A percentile compares a stretch with the other conserved stretches of the same genome.
These are phyloP conservation scores for Dorcus parallelipipedus DNA, from an alignment of 2,888 invertebrate species.

Conservation along the genomic window DNA sequence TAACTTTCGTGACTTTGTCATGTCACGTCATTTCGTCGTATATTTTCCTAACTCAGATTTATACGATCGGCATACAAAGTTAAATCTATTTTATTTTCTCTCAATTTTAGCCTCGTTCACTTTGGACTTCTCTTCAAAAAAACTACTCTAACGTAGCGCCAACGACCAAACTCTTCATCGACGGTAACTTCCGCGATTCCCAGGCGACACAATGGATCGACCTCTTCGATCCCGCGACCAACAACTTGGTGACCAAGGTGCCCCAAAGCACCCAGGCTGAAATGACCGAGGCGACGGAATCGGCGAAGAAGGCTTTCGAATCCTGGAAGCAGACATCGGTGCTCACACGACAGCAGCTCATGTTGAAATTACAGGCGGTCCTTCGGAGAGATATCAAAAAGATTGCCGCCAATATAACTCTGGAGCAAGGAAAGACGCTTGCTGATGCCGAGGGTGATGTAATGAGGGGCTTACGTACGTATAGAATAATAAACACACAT, in stretches of 20 bases:
- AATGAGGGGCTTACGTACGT: constrained; percentile 91
- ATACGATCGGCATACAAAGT: too few species aligned
- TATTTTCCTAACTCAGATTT: too few species aligned
- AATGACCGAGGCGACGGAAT: constrained; percentile 84
- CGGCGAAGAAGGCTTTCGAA: constrained; percentile 71
- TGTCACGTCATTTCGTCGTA: too few species aligned
- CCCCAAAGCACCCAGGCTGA: constrained; percentile 87
- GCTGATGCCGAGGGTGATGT: constrained; percentile 98
- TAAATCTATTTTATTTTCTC: too few species aligned
- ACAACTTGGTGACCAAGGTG: constrained; percentile 75
- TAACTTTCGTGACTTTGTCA: too few species aligned
- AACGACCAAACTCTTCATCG: constrained; percentile 90
- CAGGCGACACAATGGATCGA: constrained; percentile 93
- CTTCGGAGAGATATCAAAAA: constrained; percentile 85
- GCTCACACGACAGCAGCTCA: constrained; percentile 80
- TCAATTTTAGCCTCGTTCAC: too few species aligned
- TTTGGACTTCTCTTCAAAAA: background rate
- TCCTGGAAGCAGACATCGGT: constrained; percentile 91
- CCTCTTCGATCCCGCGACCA: constrained; percentile 92
- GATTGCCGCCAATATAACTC: constrained; percentile 87
- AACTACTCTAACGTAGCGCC: constrained; percentile 51
- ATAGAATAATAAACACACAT: too few species aligned
- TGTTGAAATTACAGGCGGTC: constrained; percentile 70
- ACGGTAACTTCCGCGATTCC: constrained; percentile 92
- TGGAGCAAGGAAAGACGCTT: constrained; percentile 96